These are phyloP conservation scores for Hylaeus volcanicus DNA, from an alignment of 1,140 invertebrate genomes.

Conservation along the genomic window DNA sequence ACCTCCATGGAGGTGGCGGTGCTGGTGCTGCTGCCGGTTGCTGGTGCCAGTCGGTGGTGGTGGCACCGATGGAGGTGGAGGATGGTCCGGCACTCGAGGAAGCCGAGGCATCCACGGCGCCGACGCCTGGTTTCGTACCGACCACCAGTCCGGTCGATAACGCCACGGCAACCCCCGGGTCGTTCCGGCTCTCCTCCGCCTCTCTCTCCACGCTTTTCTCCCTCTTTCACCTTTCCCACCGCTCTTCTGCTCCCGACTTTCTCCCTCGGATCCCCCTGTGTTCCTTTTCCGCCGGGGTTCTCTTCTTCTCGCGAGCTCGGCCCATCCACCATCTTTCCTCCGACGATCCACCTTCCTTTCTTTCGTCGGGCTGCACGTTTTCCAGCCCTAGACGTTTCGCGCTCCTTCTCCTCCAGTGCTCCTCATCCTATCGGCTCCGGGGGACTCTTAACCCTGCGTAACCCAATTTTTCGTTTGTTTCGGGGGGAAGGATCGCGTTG, in stretches of 20 bases:
- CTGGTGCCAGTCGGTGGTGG: conserved; percentile 38
- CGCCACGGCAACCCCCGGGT: conserved; percentile 79
- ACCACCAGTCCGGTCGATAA: conserved; percentile 76
- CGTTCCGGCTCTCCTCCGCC: conserved; percentile 70
- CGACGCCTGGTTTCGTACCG: conserved; percentile 74
- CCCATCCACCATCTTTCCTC: background rate
- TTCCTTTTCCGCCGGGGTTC: conserved; percentile 2
- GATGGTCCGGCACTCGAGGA: conserved; percentile 73
- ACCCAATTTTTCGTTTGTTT: no score
- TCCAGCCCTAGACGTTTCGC: background rate
- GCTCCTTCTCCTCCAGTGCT: background rate
- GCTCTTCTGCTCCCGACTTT: conserved; percentile 24
- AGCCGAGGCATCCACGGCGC: conserved; percentile 71
- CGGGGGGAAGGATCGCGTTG: no score
- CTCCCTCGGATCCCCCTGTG: conserved; percentile 28
- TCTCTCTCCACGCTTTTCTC: conserved; percentile 47
- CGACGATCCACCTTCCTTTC: background rate
- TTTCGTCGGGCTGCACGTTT: background rate
- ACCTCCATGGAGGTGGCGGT: conserved; percentile 67
- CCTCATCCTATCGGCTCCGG: background rate
- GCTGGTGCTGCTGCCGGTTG: conserved; percentile 57
- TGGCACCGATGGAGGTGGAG: conserved; percentile 55
- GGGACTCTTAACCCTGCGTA: no score
- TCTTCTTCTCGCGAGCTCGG: background rate
- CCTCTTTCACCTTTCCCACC: conserved; percentile 25